phyloP scores from a whole-genome alignment of 1,140 invertebrate genomes.

The Babylonia areolata region DNA sequence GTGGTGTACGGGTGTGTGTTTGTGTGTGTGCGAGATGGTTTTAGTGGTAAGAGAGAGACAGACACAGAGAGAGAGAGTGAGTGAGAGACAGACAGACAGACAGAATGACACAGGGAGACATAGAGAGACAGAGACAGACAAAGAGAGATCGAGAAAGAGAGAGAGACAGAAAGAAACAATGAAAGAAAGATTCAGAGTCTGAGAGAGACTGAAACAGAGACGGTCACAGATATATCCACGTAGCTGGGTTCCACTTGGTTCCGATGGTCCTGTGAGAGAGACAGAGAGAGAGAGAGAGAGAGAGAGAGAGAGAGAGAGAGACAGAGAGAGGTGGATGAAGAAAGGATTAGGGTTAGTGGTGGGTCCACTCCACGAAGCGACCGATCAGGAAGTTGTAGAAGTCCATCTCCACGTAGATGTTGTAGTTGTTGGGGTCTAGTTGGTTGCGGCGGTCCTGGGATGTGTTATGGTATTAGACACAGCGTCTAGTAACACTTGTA shows the following conservation, averaged over 20 bases:
- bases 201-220: slow-evolving; percentile 6
- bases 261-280: too few relatives aligned
- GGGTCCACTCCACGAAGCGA: too few relatives aligned
- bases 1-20: background rate
- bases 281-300: slow-evolving; percentile 15
- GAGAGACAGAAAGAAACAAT: background rate
- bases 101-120: background rate
- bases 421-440: too few relatives aligned
- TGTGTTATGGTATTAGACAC: too few relatives aligned
- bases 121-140: too few relatives aligned
- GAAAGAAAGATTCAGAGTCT: background rate
- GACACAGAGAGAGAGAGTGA: slow-evolving; percentile 29
- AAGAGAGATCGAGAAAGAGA: background rate
- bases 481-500: too few relatives aligned
- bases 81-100: slow-evolving; percentile 18
- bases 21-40: background rate
- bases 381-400: too few relatives aligned
- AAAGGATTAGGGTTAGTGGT: background rate
- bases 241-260: too few relatives aligned
- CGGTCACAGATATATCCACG: too few relatives aligned
- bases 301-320: slow-evolving; percentile 26
- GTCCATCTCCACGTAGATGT: too few relatives aligned
- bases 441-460: too few relatives aligned
- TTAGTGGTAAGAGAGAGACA: slow-evolving; percentile 8
- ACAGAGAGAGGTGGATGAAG: too few relatives aligned